These are phyloP conservation scores for Cryptotis parvus DNA, from an alignment of 2,113 vertebrate genomes.

Conservation along the genomic window DNA sequence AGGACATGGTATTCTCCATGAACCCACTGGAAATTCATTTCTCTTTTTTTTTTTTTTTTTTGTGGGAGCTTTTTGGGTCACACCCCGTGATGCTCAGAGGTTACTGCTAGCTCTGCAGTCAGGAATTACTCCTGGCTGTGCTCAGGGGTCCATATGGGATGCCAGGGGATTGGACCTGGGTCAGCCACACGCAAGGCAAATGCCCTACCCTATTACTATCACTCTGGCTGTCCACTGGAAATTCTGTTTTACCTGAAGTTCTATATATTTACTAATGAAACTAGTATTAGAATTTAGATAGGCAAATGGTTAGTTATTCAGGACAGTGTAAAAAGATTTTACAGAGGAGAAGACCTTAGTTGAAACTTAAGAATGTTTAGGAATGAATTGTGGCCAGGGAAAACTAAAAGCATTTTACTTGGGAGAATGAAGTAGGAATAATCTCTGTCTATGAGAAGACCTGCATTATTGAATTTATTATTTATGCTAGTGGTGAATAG, in stretches of 20 bases:
- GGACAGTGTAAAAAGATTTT: slow-evolving; percentile 6
- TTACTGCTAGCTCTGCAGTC: no score
- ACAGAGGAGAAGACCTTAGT: slow-evolving; percentile 8
- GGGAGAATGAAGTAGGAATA: neutral
- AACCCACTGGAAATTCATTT: slow-evolving; percentile 4
- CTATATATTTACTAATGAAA: neutral
- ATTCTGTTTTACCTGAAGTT: slow-evolving; percentile 55
- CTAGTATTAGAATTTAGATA: slow-evolving; percentile 14
- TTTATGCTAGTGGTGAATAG: neutral
- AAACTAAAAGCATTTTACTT: neutral
- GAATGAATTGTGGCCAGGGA: neutral
- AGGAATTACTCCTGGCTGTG: no score
- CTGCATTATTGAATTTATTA: neutral
- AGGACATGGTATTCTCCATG: neutral
- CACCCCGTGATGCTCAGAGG: no score
- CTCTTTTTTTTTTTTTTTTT: no score
- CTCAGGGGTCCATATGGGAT: no score
- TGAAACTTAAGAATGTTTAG: neutral
- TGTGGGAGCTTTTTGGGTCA: no score
- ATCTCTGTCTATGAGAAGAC: neutral
- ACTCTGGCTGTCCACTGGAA: no score
- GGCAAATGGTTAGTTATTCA: neutral
- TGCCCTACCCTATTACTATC: no score
- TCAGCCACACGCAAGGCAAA: no score
- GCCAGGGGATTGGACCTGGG: no score